A percentile compares a stretch with the other conserved stretches of the same genome.
Evolutionary conservation across 2,888 invertebrate genomes (phyloP).

Genomic region (Empis livida): DNA sequence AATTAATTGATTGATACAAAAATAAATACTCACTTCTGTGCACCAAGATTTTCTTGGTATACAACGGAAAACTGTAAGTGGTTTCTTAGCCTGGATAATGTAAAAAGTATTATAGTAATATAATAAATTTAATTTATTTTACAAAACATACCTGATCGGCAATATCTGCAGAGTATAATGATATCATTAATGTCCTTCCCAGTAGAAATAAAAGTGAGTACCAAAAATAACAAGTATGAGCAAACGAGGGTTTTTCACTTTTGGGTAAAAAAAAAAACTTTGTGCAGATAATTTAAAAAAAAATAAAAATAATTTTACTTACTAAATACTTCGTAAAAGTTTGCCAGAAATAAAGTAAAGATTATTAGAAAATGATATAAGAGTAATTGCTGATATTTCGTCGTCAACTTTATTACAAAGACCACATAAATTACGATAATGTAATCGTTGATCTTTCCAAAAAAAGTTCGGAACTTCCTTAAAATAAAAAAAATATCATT

Average conservation of each 20-base stretch:
- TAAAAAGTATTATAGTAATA: no score
- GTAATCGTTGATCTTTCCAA: constrained; percentile 40
- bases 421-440: constrained; percentile 40
- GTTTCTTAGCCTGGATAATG: constrained; percentile 21
- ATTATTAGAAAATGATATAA: constrained; percentile 42
- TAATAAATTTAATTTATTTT: no score
- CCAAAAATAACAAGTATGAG: constrained; percentile 41
- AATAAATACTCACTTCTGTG: constrained; percentile 29
- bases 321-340: constrained; percentile 41
- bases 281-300: background rate
- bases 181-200: constrained; percentile 41
- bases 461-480: constrained; percentile 28
- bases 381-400: constrained; percentile 38
- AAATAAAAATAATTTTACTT: constrained; percentile 10
- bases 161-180: constrained; percentile 41
- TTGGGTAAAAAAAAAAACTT: no score
- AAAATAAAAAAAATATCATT: background rate
- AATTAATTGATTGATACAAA: background rate
- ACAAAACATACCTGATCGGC: constrained; percentile 39
- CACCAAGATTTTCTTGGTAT: constrained; percentile 36
- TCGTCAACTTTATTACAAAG: constrained; percentile 39
- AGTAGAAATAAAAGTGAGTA: constrained; percentile 43
- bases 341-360: constrained; percentile 47
- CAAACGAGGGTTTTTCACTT: constrained; percentile 30
- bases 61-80: constrained; percentile 32